Percentiles rank a stretch among this genome's conserved stretches.
phyloP scores from a whole-genome alignment of 92 coral and sea anemone genomes.

The Zoanthus sansibaricus region DNA sequence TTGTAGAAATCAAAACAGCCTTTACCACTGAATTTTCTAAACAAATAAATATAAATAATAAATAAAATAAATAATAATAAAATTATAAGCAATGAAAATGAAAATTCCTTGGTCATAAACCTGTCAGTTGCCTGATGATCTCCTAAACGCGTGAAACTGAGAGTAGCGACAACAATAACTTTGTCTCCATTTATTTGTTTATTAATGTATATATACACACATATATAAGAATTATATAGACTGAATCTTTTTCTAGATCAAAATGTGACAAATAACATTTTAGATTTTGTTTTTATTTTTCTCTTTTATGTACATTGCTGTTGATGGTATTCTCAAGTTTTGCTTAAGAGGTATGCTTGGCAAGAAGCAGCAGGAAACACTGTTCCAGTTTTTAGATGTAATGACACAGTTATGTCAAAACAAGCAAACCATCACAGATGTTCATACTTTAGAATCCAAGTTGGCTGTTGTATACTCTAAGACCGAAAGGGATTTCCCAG shows the following conservation, averaged over 20 bases:
- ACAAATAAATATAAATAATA: too few species aligned
- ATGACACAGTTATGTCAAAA: constrained; percentile 1
- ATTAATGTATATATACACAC: too few species aligned
- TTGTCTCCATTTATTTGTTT: too few species aligned
- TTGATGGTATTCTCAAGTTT: constrained; percentile 12
- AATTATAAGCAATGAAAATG: too few species aligned
- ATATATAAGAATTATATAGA: too few species aligned
- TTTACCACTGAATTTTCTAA: too few species aligned
- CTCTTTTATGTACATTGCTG: background rate
- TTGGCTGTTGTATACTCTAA: constrained; percentile 13
- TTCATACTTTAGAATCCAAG: background rate
- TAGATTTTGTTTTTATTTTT: background rate
- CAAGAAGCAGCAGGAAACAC: constrained; percentile 4
- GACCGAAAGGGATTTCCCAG: constrained; percentile 18
- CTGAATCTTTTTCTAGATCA: background rate
- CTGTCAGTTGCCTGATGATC: too few species aligned
- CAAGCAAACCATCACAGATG: background rate
- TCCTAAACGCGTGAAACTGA: too few species aligned
- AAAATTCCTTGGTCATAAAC: too few species aligned
- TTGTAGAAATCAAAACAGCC: too few species aligned
- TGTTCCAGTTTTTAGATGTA: background rate
- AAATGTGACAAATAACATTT: background rate
- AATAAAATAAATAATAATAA: too few species aligned
- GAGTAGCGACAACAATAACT: too few species aligned
- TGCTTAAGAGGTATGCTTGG: constrained; percentile 4